phyloP scores from a whole-genome alignment of 2,113 vertebrate species.

The Prietella phreatophila region DNA sequence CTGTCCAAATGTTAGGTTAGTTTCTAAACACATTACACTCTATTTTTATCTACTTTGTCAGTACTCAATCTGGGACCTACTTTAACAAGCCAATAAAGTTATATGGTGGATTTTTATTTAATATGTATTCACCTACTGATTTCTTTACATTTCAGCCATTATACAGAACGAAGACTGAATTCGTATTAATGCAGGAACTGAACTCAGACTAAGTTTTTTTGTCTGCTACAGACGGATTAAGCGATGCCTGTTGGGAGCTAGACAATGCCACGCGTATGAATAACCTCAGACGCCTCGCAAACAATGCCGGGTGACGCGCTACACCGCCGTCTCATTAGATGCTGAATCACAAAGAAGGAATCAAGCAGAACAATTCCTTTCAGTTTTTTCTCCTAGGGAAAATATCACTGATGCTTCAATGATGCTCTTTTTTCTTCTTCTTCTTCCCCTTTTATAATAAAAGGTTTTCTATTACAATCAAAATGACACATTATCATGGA shows the following conservation, averaged over 20 bases:
- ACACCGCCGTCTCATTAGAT: constrained; percentile 50
- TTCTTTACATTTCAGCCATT: background rate
- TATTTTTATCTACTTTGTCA: background rate
- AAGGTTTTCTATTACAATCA: background rate
- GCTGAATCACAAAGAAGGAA: constrained; percentile 46
- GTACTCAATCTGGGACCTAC: background rate
- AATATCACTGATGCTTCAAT: constrained; percentile 3
- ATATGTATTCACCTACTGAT: constrained; percentile 8
- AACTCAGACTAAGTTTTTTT: constrained; percentile 21
- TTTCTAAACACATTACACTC: background rate
- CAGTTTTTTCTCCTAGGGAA: constrained; percentile 20
- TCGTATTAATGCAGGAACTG: background rate
- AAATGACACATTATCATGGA: background rate
- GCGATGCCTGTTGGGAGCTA: constrained; percentile 53
- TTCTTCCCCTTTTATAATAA: background rate
- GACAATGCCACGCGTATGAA: constrained; percentile 47
- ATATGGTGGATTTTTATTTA: background rate
- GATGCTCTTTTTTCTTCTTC: background rate
- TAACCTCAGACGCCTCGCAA: constrained; percentile 44
- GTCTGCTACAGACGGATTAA: constrained; percentile 50
- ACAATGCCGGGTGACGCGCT: constrained; percentile 53
- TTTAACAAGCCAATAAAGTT: background rate
- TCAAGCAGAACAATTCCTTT: constrained; percentile 47
- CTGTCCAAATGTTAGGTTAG: background rate
- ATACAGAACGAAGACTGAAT: background rate